A percentile compares a stretch with the other conserved stretches of the same genome.
Evolutionary conservation across 2,113 vertebrate species (phyloP).

Genomic region (Strix uralensis): DNA sequence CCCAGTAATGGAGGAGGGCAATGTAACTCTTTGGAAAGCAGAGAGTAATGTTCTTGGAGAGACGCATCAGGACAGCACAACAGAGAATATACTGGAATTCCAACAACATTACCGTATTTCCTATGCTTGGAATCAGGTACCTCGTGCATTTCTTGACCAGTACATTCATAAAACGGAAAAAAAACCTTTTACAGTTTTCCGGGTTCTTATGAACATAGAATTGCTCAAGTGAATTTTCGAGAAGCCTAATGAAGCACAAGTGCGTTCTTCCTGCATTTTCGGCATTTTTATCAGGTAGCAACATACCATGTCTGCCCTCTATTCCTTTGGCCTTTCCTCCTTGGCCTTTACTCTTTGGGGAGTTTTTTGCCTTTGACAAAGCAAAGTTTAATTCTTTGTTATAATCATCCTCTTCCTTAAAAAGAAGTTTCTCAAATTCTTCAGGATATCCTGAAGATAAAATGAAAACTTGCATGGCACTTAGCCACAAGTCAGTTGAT

Average conservation of each 20-base stretch:
- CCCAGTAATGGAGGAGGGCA: conserved; percentile 78
- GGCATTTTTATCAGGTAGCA: conserved; percentile 64
- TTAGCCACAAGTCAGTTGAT: conserved; percentile 79
- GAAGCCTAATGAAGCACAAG: conserved; percentile 78
- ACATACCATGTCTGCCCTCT: conserved; percentile 76
- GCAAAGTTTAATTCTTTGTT: conserved; percentile 57
- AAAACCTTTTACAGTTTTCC: conserved; percentile 69
- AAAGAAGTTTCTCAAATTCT: conserved; percentile 73
- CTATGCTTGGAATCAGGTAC: conserved; percentile 73
- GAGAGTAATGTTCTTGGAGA: conserved; percentile 61
- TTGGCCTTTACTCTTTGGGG: neutral
- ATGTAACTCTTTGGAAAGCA: conserved; percentile 81
- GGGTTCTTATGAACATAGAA: conserved; percentile 72
- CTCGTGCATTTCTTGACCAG: conserved; percentile 69
- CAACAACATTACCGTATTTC: conserved; percentile 73
- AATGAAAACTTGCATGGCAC: conserved; percentile 68
- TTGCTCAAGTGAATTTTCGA: conserved; percentile 73
- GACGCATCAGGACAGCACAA: conserved; percentile 70
- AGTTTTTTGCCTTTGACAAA: neutral
- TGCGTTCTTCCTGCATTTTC: conserved; percentile 45
- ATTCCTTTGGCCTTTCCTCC: conserved; percentile 46
- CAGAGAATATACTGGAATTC: conserved; percentile 79
- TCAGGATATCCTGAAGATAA: conserved; percentile 73
- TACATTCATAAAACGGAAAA: conserved; percentile 82
- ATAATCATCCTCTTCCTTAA: conserved; percentile 71